Evolutionary conservation across 2,888 invertebrate genomes (phyloP).

Genomic region (Pandemis heparana): DNA sequence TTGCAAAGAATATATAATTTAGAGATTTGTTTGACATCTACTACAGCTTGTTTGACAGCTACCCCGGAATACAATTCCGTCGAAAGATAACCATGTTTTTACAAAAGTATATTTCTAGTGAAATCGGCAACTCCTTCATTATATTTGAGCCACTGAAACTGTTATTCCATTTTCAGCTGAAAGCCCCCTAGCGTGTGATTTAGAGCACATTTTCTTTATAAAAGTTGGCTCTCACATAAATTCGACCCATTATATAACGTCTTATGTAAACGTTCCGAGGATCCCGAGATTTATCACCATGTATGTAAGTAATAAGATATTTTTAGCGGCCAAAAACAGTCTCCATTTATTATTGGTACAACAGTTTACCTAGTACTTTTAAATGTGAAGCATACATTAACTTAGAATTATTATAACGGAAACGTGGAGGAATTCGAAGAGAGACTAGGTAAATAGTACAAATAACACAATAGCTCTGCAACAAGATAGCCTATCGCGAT

Average conservation of each 20-base stretch:
- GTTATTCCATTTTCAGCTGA: constrained; percentile 2
- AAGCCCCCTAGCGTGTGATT: constrained; percentile 13
- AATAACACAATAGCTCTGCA: neutral
- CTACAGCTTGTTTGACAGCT: too few relatives aligned
- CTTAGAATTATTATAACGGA: too few relatives aligned
- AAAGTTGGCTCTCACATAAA: constrained; percentile 16
- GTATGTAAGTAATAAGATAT: constrained; percentile 1
- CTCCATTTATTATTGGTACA: neutral
- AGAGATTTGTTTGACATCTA: too few relatives aligned
- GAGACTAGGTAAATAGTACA: neutral
- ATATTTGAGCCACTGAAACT: neutral
- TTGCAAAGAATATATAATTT: too few relatives aligned
- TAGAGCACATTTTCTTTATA: constrained; percentile 17
- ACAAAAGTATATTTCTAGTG: neutral
- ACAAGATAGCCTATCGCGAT: neutral
- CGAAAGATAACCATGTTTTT: neutral
- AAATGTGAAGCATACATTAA: neutral
- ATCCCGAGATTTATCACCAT: constrained; percentile 2
- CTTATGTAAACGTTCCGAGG: constrained; percentile 5
- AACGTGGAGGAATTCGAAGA: too few relatives aligned
- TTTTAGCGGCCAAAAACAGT: neutral
- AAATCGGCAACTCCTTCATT: neutral
- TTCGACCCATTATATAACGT: constrained; percentile 9
- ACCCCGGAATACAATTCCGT: too few relatives aligned
- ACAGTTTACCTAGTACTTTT: neutral